Evolutionary conservation across 2,113 vertebrate species (phyloP).

Genomic region (Numenius arquata): DNA sequence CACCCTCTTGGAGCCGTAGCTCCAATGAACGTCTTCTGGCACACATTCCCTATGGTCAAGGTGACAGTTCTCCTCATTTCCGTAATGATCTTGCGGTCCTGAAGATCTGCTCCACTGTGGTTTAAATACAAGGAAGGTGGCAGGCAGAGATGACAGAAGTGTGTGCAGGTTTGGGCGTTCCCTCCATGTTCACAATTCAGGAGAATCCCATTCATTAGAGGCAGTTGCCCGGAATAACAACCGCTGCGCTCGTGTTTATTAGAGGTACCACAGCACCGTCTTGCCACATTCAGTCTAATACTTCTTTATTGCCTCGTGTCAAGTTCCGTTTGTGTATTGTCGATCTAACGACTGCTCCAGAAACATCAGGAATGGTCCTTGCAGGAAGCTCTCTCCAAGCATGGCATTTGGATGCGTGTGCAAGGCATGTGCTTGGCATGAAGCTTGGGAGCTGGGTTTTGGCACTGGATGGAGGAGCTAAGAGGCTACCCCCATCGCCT

Average conservation of each 20-base stretch:
- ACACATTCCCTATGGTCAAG: not conserved
- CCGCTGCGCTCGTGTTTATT: rapidly evolving
- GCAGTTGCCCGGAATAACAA: not conserved
- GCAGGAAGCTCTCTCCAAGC: not conserved
- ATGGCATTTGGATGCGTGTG: rapidly evolving
- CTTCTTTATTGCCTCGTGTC: not conserved
- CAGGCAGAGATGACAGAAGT: not conserved
- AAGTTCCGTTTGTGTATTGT: not conserved
- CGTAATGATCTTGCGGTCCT: not conserved
- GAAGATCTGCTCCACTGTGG: not conserved
- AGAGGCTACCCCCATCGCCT: not conserved
- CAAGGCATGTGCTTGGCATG: not conserved
- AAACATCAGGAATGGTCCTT: not conserved
- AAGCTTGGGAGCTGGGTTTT: not conserved
- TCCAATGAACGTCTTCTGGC: not conserved
- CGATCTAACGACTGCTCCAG: not conserved
- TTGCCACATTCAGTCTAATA: not conserved
- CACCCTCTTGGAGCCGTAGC: not conserved
- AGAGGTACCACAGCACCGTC: not conserved
- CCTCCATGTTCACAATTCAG: not conserved
- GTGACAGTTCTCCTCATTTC: not conserved
- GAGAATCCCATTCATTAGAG: not conserved
- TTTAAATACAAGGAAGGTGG: not conserved
- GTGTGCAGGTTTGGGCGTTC: rapidly evolving
- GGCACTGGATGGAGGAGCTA: not conserved